Evolutionary conservation across 2,113 vertebrate species (phyloP).

Genomic region (Corynorhinus townsendii): DNA sequence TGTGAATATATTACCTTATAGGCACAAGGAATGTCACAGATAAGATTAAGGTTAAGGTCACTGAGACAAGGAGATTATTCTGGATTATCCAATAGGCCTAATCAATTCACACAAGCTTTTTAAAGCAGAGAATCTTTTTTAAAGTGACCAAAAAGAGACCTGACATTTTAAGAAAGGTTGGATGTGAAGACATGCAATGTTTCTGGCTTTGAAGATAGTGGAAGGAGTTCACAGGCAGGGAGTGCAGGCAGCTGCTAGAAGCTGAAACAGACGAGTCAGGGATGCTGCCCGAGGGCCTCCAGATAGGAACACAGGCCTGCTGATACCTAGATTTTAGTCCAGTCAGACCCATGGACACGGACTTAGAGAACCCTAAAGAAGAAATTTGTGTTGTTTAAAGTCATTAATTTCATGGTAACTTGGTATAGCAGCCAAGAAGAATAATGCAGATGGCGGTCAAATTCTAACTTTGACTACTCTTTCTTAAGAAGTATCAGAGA

Average conservation of each 20-base stretch:
- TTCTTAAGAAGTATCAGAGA: background rate
- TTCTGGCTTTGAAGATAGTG: background rate
- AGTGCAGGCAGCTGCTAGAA: background rate
- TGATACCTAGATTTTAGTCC: background rate
- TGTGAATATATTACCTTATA: background rate
- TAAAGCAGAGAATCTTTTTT: background rate
- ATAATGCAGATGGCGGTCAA: background rate
- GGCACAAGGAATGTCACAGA: background rate
- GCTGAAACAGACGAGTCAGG: background rate
- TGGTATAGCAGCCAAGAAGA: background rate
- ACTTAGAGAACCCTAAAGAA: background rate
- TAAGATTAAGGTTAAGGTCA: background rate
- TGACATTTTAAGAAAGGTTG: background rate
- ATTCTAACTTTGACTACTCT: background rate
- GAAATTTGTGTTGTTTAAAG: background rate
- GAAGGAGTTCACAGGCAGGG: background rate
- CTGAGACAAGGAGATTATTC: background rate
- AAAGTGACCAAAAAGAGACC: background rate
- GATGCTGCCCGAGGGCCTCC: background rate
- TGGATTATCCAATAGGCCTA: background rate
- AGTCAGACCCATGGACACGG: background rate
- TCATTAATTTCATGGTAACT: background rate
- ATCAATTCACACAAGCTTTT: background rate
- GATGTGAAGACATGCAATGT: background rate
- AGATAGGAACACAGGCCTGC: background rate